Evolutionary conservation across 2,888 invertebrate genomes (phyloP), one percentile per base, ranked within the genome.

Genomic region (Tanytarsus gracilentus): DNA sequence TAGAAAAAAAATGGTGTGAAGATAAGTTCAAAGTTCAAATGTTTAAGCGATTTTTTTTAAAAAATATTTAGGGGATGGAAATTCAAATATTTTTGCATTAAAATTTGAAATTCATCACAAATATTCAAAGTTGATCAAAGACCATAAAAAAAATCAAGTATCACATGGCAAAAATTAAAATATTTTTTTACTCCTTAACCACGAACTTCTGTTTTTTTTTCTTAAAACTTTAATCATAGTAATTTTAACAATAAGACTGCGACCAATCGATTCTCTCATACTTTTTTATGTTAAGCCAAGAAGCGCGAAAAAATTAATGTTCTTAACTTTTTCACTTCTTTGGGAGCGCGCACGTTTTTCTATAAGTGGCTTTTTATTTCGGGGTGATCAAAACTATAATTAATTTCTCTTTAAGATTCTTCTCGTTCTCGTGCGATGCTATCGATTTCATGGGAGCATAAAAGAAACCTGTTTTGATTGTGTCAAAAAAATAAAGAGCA

Each of bases 311-410:
- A 44, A 44, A 21, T 44, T 18, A 44, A 49, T 49, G 26, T n/a
- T 49, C 27, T 14, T 26, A 26, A 26, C 11, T 26, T 49, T 25
- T 23, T 27, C 26, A 25, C 14, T 11, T 27, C 26, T 49, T 49
- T 16, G n/a, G 21, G 49, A 25, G 27, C 49, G 27, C 49, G 49
- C 9, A 8, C 9, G 7, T 6, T 30, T 49, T 26, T 25, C 14
- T 3, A 14, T 8, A 18, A 18, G 11, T 16, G 11, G 21, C 18
- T 23, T 23, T 14, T 21, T 21, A 44, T 4, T 16, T 16, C 9
- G 14, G 11, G 14, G 27, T n/a, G 49, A 49, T 49, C 26, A 14
- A 49, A 49, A 49, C 49, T 49, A 49, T 49, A 49, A 49, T 49
- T 49, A 49, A 39, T 18, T 49, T 21, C 21, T 16, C 11, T 4